Percentiles rank a stretch among this genome's conserved stretches.
phyloP scores from a whole-genome alignment of 2,113 vertebrate genomes.

The Ploceus nigricollis region DNA sequence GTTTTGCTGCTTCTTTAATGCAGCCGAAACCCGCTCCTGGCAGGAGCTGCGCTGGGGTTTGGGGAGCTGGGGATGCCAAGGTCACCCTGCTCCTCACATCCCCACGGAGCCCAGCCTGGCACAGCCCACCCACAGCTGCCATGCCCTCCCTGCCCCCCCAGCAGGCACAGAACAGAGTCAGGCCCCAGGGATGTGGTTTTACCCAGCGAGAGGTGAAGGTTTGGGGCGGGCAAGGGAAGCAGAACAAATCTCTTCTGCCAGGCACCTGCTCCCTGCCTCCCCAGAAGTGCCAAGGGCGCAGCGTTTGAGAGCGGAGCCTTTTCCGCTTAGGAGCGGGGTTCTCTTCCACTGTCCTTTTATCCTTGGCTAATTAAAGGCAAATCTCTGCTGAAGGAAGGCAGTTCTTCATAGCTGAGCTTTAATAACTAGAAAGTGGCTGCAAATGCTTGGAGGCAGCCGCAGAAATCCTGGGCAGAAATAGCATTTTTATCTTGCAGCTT shows the following conservation, averaged over 20 bases:
- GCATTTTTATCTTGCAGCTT: constrained; percentile 19
- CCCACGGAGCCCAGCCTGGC: fast-evolving
- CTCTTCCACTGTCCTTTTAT: constrained; percentile 46
- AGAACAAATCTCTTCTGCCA: constrained; percentile 41
- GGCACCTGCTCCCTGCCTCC: constrained; percentile 57
- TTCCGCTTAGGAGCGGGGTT: not conserved
- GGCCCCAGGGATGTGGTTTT: not conserved
- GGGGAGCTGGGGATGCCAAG: not conserved
- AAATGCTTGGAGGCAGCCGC: not conserved
- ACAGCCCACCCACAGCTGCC: not conserved
- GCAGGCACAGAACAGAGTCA: not conserved
- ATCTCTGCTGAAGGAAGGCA: constrained; percentile 13
- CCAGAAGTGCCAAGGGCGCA: not conserved
- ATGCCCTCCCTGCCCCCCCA: not conserved
- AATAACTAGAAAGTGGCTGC: constrained; percentile 2
- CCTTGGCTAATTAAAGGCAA: constrained; percentile 61
- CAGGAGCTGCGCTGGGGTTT: fast-evolving
- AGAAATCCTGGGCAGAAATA: constrained; percentile 39
- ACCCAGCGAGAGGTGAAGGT: not conserved
- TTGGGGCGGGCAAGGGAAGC: not conserved
- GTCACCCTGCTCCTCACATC: not conserved
- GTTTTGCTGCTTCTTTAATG: not conserved
- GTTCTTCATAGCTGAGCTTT: not conserved
- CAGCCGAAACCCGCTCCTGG: not conserved
- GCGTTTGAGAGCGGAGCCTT: not conserved